Base-by-base conservation (phyloP, 2,797 vertebrate species). In the Ctenochaetus hawaiiensis region DNA sequence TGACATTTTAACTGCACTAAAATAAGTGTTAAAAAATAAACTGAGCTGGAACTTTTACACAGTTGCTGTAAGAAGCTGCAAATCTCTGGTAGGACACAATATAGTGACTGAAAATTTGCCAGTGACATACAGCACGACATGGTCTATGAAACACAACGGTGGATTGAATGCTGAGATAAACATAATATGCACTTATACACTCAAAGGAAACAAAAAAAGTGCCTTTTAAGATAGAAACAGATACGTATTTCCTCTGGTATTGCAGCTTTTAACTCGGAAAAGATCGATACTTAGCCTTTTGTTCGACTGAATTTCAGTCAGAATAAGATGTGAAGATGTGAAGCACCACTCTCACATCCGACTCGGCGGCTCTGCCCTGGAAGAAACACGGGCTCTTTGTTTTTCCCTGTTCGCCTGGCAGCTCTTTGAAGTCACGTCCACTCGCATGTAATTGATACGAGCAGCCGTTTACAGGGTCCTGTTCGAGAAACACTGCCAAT, bases 351-450 rank as follows among this genome's bases (percentile, higher is more conserved):
- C 26, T 82, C 56, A 62, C 54, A 45, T 70, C 44, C 44, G 59
- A 72, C 52, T 34, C 41, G n/a, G 22, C 13, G 1, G 11, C 47
- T 65, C 63, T 67, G 54, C 63, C 52, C 57, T 8, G n/a, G 17
- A 59, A 82, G 51, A 88, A 83, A 67, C 37, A 75, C 83, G 48
- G 37, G 67, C 67, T 71, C 69, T 48, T 66, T 4, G 2, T 58
- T 84, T 85, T 53, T 87, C 69, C 45, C 52, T 1, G 16, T 61
- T 82, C 26, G 8, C 78, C 82, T 76, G 77, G 85, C 84, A 80
- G 78, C 78, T 73, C 77, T 82, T 82, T 87, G 84, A 88, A 76
- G 67, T 64, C 63, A 62, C 68, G 89, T 86, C 78, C 84, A 77
- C 72, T 83, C 30, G 1, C 45, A 51, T 77, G 75, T 79, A 89